These are phyloP conservation scores for Conus ventricosus DNA, from an alignment of 1,140 invertebrate genomes.

Conservation along the genomic window DNA sequence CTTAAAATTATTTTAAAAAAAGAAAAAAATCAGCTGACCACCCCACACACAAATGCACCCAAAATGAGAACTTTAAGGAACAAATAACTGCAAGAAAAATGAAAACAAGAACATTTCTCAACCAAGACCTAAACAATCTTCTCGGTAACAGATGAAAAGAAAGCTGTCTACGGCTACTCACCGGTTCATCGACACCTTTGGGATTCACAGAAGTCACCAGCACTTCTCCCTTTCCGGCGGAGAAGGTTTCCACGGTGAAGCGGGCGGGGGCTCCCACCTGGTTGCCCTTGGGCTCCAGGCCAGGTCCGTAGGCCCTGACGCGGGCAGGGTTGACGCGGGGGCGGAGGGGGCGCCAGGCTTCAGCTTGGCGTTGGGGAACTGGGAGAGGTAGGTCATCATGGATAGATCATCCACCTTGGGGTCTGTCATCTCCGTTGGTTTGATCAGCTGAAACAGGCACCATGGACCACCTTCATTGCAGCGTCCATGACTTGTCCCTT, in stretches of 20 bases:
- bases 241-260: constrained; percentile 92
- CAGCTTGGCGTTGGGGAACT: constrained; percentile 93
- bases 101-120: too few relatives aligned
- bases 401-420: constrained; percentile 95
- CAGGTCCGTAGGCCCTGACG: constrained; percentile 92
- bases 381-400: constrained; percentile 98
- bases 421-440: constrained; percentile 94
- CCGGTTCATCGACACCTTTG: constrained; percentile 83
- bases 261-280: constrained; percentile 87
- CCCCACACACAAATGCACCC: too few relatives aligned
- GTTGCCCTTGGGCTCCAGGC: constrained; percentile 85
- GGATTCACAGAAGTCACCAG: constrained; percentile 87
- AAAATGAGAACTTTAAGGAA: too few relatives aligned
- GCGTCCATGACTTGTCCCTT: too few relatives aligned
- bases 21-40: too few relatives aligned
- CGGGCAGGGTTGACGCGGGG: constrained; percentile 87
- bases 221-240: constrained; percentile 87
- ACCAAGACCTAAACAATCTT: too few relatives aligned
- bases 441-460: constrained; percentile 82
- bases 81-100: not conserved
- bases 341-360: constrained; percentile 87
- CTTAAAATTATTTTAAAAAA: too few relatives aligned
- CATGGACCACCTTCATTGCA: too few relatives aligned
- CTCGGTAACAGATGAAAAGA: too few relatives aligned
- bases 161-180: constrained; percentile 66